Conservation (phyloP, 2,113 vertebrate genomes). For the Ceratotherium simum region DNA sequence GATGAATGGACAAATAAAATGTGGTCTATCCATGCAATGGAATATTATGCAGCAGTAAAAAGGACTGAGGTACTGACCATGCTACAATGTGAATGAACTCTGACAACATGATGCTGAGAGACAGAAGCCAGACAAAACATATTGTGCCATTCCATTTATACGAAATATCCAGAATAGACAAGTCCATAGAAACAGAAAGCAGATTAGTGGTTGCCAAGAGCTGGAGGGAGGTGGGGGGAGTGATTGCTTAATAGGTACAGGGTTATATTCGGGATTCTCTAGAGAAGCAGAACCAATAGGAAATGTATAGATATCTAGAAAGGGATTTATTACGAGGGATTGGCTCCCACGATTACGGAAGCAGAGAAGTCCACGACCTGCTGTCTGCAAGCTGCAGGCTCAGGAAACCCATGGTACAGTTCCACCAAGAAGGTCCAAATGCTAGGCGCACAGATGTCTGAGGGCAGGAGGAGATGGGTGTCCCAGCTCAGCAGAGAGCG, state of each 20-base stretch:
- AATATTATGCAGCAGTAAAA: background rate
- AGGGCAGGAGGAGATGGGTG: background rate
- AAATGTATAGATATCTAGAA: fast-evolving
- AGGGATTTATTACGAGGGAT: background rate
- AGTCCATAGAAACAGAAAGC: background rate
- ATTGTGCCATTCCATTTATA: fast-evolving
- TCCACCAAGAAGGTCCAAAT: background rate
- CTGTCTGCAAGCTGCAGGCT: fast-evolving
- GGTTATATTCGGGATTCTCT: background rate
- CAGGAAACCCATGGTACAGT: fast-evolving
- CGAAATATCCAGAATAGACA: background rate
- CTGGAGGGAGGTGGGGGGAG: background rate
- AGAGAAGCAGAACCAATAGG: fast-evolving
- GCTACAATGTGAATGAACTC: fast-evolving
- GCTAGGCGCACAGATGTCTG: fast-evolving
- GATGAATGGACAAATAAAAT: fast-evolving
- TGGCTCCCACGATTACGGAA: fast-evolving
- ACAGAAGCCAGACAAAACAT: fast-evolving
- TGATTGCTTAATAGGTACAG: background rate
- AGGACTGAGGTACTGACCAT: fast-evolving
- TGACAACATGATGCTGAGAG: fast-evolving
- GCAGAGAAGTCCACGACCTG: fast-evolving
- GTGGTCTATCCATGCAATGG: fast-evolving
- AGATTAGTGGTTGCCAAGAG: background rate
- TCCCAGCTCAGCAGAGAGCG: background rate